A percentile compares a stretch with the other conserved stretches of the same genome.
phyloP scores from a whole-genome alignment of 2,888 invertebrate genomes.

The Kryphioiulus occultus region DNA sequence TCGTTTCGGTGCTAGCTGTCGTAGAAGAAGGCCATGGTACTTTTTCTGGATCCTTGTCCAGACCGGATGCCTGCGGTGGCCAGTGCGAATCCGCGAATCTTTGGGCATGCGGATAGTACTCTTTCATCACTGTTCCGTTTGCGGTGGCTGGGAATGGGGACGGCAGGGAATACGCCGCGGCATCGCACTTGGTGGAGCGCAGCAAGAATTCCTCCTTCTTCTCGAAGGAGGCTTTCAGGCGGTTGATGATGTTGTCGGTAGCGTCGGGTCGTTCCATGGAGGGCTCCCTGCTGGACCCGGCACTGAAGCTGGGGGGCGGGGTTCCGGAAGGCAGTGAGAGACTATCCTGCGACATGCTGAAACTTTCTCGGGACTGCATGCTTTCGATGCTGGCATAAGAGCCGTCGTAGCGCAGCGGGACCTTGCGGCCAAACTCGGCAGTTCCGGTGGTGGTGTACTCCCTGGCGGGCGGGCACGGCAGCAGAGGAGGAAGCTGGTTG shows the following conservation, averaged over 20 bases:
- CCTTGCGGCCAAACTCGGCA: neutral
- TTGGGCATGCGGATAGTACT: slow-evolving; percentile 31
- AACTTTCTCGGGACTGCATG: slow-evolving; percentile 11
- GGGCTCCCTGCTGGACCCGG: slow-evolving; percentile 48
- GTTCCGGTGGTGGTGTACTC: slow-evolving; percentile 39
- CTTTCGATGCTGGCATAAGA: slow-evolving; percentile 31
- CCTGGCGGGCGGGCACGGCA: slow-evolving; percentile 45
- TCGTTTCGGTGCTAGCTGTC: slow-evolving; percentile 29
- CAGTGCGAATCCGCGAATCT: neutral
- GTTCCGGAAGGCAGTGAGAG: neutral
- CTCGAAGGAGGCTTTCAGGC: slow-evolving; percentile 80
- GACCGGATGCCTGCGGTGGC: neutral
- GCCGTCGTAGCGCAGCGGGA: neutral
- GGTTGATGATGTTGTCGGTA: slow-evolving; percentile 60
- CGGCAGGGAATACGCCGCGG: neutral
- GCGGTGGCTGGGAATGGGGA: neutral
- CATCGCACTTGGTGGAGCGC: neutral
- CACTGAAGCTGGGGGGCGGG: slow-evolving; percentile 41
- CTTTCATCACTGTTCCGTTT: neutral
- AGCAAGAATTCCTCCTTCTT: slow-evolving; percentile 86
- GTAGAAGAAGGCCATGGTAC: neutral
- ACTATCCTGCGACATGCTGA: neutral
- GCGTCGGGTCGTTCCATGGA: slow-evolving; percentile 49
- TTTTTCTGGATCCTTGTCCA: neutral
- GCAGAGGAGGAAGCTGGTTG: slow-evolving; percentile 5